A percentile compares a stretch with the other conserved stretches of the same genome.
phyloP scores from a whole-genome alignment of 2,797 vertebrate species.

The Gallinago solitaria region DNA sequence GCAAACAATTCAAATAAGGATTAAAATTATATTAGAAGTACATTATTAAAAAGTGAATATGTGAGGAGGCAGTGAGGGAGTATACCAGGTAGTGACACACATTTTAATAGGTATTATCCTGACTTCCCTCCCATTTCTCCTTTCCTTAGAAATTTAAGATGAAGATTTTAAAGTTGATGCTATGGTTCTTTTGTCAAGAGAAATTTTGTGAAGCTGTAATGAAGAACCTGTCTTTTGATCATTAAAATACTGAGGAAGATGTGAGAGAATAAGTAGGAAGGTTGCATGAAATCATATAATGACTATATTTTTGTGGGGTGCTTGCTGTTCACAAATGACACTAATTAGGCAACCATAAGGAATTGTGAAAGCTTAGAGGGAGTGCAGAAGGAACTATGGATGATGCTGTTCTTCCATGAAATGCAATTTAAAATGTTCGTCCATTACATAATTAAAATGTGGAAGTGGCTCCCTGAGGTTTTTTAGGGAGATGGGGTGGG shows the following conservation, averaged over 20 bases:
- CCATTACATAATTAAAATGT: not conserved
- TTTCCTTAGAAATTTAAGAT: slow-evolving; percentile 5
- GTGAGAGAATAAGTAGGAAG: slow-evolving; percentile 11
- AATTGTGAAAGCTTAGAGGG: not conserved
- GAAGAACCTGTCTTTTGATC: slow-evolving; percentile 26
- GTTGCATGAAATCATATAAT: not conserved
- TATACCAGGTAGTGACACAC: not conserved
- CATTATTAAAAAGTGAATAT: not conserved
- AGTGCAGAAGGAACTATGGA: not conserved
- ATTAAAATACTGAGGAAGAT: not conserved
- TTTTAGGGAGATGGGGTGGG: not conserved
- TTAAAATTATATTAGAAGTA: not conserved
- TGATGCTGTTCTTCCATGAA: not conserved
- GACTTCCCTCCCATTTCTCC: not conserved
- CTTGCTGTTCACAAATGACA: slow-evolving; percentile 13
- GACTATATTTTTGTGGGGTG: not conserved
- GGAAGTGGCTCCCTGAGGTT: slow-evolving; percentile 16
- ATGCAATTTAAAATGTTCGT: not conserved
- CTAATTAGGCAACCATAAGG: not conserved
- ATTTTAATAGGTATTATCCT: slow-evolving; percentile 12
- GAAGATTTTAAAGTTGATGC: slow-evolving; percentile 1
- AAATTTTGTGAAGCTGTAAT: not conserved
- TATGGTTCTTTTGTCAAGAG: not conserved
- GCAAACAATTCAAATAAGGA: slow-evolving; percentile 22
- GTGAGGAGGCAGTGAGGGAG: not conserved